Evolutionary conservation across 2,113 vertebrate species (phyloP).

Genomic region (Myotis yumanensis): DNA sequence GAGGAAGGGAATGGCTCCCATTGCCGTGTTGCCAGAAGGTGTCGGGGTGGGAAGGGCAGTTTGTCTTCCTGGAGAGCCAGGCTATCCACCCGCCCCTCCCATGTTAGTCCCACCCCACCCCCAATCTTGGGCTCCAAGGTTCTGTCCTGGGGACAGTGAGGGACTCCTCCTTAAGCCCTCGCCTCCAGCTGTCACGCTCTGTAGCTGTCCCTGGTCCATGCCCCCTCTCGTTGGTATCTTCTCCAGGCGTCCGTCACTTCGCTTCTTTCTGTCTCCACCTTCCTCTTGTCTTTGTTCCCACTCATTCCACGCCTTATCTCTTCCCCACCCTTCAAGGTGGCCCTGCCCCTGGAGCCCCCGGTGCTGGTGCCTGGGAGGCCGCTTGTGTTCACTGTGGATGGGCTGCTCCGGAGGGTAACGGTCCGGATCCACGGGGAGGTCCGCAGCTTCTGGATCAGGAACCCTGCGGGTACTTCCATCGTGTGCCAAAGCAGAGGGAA

Average conservation of each 20-base stretch:
- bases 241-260: neutral
- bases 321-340: slow-evolving; percentile 82
- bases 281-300: neutral
- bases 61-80: neutral
- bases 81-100: neutral
- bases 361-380: neutral
- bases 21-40: neutral
- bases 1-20: neutral
- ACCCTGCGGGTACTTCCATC: slow-evolving; percentile 82
- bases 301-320: neutral
- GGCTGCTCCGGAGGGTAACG: slow-evolving; percentile 81
- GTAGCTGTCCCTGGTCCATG: neutral
- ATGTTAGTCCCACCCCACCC: neutral
- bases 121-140: neutral
- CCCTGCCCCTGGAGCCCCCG: slow-evolving; percentile 84
- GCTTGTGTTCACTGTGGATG: slow-evolving; percentile 86
- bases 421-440: slow-evolving; percentile 85
- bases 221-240: neutral
- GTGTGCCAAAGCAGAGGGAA: neutral
- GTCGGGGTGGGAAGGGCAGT: neutral
- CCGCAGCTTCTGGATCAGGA: slow-evolving; percentile 81
- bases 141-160: neutral
- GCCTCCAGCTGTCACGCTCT: neutral
- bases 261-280: neutral
- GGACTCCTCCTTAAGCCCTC: neutral